Percentiles rank a stretch among this genome's conserved stretches.
Evolutionary conservation across 2,888 invertebrate genomes (phyloP).

Genomic region (Tenodera sinensis): DNA sequence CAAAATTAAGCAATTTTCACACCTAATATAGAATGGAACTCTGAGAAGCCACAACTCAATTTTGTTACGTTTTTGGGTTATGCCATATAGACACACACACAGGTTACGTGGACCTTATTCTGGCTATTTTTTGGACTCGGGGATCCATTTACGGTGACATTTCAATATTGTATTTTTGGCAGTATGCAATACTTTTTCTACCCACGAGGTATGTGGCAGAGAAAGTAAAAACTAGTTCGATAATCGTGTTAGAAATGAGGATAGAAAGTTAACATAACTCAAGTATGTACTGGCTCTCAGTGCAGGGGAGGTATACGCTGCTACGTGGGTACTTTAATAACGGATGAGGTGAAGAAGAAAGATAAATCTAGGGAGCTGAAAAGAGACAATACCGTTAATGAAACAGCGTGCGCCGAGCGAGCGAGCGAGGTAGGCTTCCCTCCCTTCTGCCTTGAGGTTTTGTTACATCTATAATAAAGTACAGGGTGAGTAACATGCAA

Average conservation of each 20-base stretch:
- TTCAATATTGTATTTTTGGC: no score
- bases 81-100: no score
- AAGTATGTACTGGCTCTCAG: background rate
- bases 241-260: background rate
- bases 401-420: background rate
- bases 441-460: background rate
- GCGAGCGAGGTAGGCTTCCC: no score
- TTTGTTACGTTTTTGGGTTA: no score
- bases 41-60: no score
- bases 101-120: no score
- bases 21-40: no score
- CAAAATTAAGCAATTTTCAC: no score
- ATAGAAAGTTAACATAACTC: background rate
- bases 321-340: background rate
- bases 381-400: background rate
- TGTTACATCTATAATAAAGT: background rate
- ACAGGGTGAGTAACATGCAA: background rate
- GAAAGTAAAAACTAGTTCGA: background rate
- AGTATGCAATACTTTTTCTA: no score
- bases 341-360: background rate
- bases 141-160: no score
- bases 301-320: background rate
- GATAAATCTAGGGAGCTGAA: background rate
- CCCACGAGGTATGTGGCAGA: no score
- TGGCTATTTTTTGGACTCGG: no score